phyloP scores from a whole-genome alignment of 2,797 vertebrate species.

The Paguma larvata region DNA sequence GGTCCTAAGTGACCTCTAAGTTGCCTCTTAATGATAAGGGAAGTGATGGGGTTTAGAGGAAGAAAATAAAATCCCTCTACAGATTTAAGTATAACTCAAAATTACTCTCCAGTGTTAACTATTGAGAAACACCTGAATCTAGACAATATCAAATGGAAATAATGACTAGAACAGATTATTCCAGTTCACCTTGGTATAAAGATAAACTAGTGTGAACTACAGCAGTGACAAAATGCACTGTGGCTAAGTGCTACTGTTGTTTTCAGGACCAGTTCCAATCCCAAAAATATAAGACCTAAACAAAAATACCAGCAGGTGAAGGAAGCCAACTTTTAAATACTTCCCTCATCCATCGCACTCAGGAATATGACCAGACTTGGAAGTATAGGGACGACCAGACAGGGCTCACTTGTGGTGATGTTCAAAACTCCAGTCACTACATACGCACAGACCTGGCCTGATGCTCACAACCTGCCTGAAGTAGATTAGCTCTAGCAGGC shows the following conservation, averaged over 20 bases:
- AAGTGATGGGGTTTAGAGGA: background rate
- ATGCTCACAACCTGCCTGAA: background rate
- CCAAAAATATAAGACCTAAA: background rate
- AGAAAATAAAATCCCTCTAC: background rate
- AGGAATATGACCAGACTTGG: background rate
- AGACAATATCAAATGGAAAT: background rate
- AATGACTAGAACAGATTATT: background rate
- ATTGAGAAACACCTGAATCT: background rate
- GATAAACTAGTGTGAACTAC: background rate
- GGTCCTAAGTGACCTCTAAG: background rate
- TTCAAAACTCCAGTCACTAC: background rate
- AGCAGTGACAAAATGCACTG: background rate
- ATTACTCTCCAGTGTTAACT: background rate
- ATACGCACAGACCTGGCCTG: background rate
- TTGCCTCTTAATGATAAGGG: background rate
- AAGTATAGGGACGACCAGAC: background rate
- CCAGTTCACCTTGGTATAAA: background rate
- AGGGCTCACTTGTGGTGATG: background rate
- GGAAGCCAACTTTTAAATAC: conserved; percentile 21
- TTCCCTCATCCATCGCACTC: background rate
- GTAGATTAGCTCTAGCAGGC: background rate
- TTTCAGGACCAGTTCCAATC: background rate
- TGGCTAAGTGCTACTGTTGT: background rate
- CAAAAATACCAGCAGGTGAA: background rate
- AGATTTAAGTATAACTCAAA: background rate